phyloP scores from a whole-genome alignment of 2,113 vertebrate genomes.

The Amazona guildingii region DNA sequence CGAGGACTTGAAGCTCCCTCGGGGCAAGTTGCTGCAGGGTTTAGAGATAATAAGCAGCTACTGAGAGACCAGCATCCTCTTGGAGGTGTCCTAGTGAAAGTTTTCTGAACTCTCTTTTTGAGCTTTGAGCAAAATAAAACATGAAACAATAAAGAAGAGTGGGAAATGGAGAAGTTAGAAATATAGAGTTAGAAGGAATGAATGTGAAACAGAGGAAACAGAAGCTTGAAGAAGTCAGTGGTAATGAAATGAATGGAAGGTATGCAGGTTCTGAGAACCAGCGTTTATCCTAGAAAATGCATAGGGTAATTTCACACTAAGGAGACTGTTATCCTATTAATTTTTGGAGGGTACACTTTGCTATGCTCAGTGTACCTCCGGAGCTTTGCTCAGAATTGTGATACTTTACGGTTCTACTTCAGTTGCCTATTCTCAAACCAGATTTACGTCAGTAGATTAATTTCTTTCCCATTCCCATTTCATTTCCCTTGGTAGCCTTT shows the following conservation, averaged over 20 bases:
- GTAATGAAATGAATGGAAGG: not conserved
- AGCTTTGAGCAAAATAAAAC: slow-evolving; percentile 31
- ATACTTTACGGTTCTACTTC: slow-evolving; percentile 5
- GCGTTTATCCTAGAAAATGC: not conserved
- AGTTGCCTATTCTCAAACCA: not conserved
- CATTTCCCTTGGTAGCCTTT: not conserved
- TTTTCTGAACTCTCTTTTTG: slow-evolving; percentile 23
- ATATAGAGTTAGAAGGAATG: not conserved
- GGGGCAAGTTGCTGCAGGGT: not conserved
- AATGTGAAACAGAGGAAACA: not conserved
- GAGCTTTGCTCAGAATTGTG: not conserved
- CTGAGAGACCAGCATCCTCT: not conserved
- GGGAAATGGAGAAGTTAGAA: slow-evolving; percentile 42
- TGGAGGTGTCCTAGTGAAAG: slow-evolving; percentile 21
- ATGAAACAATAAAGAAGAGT: slow-evolving; percentile 1
- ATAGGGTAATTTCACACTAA: not conserved
- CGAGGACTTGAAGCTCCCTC: too few relatives aligned
- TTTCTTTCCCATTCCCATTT: slow-evolving; percentile 38
- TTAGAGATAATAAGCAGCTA: slow-evolving; percentile 26
- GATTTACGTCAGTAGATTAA: slow-evolving; percentile 1
- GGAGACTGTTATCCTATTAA: not conserved
- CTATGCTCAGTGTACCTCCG: not conserved
- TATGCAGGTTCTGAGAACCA: not conserved
- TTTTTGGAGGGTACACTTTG: not conserved
- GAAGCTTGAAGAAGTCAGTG: not conserved